Evolutionary conservation across 2,888 invertebrate genomes (phyloP), one percentile per base, ranked within the genome.

Genomic region (Hydrotaea cyrtoneurina): DNA sequence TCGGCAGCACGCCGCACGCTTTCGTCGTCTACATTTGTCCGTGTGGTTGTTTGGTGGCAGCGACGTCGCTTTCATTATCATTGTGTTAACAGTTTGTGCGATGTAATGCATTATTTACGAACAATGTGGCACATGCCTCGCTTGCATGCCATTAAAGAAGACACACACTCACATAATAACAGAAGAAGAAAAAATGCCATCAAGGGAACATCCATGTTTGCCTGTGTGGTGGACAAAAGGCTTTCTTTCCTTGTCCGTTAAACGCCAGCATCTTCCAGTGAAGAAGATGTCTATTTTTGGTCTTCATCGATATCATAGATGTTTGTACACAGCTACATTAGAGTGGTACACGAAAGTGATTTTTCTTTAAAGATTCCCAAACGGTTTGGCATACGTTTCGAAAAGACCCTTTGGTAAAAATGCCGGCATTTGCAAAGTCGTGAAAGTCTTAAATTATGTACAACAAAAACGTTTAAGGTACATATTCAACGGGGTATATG

Each of bases 201-300:
- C n/a, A 2, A 13, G 1, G 23, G 23, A 8, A 21, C 13, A 21
- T 59, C 62, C 62, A 26, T 31, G 13, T 62, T 59, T 31, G 31
- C 62, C 31, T 69, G 23, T 69, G 69, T 50, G 15, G 69, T 21
- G 21, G 46, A 69, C 66, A 69, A 69, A 62, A 69, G 69, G 46
- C 69, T 69, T 69, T 69, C 69, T 69, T 69, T 62, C 31, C 64
- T 36, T 64, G 31, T 10, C 69, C 43, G 69, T 46, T 69, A 69
- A 13, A 21, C 69, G 43, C 69, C 69, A 69, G 2, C 31, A 7
- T 43, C 43, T 69, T 69, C 43, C 69, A 69, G 39, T 19, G 46
- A 46, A 69, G 46, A 23, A 21, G n/a, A n/a, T n/a, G 46, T 69
- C 69, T 69, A 69, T 69, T 69, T 69, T 46, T 69, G 69, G 46